phyloP scores from a whole-genome alignment of 2,113 vertebrate species.

The Mesitornis unicolor region DNA sequence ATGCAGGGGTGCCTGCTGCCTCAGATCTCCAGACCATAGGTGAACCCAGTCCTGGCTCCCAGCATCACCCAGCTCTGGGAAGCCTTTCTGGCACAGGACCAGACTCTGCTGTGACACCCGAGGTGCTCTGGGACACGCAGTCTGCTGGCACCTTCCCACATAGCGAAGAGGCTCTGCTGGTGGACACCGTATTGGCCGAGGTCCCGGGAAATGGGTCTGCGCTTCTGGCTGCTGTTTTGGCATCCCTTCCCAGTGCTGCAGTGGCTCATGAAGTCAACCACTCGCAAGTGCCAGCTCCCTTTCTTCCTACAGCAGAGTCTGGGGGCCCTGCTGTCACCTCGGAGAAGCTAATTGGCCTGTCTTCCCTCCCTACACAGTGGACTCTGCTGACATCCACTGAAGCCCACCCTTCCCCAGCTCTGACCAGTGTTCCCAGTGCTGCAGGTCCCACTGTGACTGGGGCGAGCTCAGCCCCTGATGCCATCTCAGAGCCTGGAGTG shows the following conservation, averaged over 20 bases:
- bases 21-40: accelerated
- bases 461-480: neutral
- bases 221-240: neutral
- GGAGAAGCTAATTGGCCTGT: accelerated
- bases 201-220: neutral
- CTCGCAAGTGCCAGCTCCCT: neutral
- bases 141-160: too few species aligned
- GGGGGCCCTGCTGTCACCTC: neutral
- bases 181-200: accelerated
- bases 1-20: neutral
- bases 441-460: accelerated
- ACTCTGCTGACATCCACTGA: accelerated
- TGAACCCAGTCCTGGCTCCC: neutral
- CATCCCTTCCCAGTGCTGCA: accelerated
- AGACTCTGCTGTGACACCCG: neutral
- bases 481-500: neutral
- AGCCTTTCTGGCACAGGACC: accelerated
- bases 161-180: neutral
- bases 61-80: neutral
- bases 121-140: neutral
- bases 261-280: accelerated
- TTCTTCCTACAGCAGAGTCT: accelerated
- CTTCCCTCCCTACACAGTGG: accelerated
- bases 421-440: neutral
- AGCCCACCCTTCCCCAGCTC: neutral